Conservation (phyloP, 2,888 invertebrate genomes). For the Acanthosepion pharaonis region DNA sequence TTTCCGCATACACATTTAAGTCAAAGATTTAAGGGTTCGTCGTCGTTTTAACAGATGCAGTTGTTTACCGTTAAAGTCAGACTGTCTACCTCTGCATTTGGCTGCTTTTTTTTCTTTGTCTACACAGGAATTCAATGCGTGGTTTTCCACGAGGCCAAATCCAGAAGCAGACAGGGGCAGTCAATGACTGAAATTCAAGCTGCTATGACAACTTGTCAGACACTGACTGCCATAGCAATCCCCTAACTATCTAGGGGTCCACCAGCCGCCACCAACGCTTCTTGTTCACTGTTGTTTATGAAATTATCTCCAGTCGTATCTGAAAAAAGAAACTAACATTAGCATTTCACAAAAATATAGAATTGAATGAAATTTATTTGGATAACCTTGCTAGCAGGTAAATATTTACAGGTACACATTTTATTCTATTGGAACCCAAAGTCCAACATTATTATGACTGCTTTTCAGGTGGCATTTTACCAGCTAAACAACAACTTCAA, state of each 20-base stretch:
- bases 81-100: constrained; percentile 1
- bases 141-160: not conserved
- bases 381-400: too few species aligned
- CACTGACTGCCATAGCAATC: not conserved
- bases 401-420: too few species aligned
- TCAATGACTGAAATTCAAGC: not conserved
- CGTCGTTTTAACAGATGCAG: not conserved
- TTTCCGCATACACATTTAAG: not conserved
- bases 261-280: constrained; percentile 7
- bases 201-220: not conserved
- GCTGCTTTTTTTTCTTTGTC: not conserved
- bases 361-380: too few species aligned
- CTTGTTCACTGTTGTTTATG: not conserved
- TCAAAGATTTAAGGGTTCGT: not conserved
- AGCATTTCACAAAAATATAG: too few species aligned
- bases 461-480: too few species aligned
- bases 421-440: too few species aligned
- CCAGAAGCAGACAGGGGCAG: not conserved
- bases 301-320: not conserved
- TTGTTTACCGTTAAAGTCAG: not conserved
- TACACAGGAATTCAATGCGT: not conserved
- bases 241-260: constrained; percentile 4
- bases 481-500: too few species aligned
- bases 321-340: not conserved
- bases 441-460: too few species aligned